Percentiles rank a stretch among this genome's conserved stretches.
These are phyloP conservation scores for Gymnocheta viridis DNA, from an alignment of 2,888 invertebrate genomes.

Conservation along the genomic window DNA sequence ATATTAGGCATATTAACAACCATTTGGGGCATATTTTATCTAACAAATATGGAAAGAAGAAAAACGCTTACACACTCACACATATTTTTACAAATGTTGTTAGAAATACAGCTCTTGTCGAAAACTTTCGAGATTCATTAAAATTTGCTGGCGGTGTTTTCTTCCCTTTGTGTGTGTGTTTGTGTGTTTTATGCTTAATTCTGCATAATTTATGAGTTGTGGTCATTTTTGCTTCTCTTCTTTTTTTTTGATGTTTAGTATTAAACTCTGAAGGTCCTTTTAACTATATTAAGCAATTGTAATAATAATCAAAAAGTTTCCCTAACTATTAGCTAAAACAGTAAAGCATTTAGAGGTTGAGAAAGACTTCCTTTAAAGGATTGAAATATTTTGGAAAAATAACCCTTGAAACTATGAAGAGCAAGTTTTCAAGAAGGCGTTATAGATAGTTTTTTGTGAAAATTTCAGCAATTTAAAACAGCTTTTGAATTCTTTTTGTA, in stretches of 20 bases:
- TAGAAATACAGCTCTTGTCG: neutral
- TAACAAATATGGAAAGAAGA: neutral
- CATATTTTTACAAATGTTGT: neutral
- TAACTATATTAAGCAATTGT: neutral
- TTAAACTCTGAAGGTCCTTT: constrained; percentile 9
- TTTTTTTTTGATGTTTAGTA: neutral
- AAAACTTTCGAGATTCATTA: constrained; percentile 55
- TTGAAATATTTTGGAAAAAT: no score
- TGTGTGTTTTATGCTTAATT: constrained; percentile 18
- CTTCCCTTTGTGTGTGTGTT: neutral
- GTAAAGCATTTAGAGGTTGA: neutral
- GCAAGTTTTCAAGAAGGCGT: no score
- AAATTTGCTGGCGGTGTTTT: constrained; percentile 25
- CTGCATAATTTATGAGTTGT: constrained; percentile 48
- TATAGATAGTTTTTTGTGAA: no score
- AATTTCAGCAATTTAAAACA: no score
- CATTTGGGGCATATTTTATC: constrained; percentile 24
- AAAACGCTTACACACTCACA: neutral
- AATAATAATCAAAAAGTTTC: neutral
- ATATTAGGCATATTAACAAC: constrained; percentile 54
- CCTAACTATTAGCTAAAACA: neutral
- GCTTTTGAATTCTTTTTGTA: no score
- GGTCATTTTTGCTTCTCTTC: constrained; percentile 22
- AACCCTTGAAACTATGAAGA: no score
- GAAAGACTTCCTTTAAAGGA: neutral